phyloP scores from a whole-genome alignment of 1,140 invertebrate species.

The Campoletis sonorensis region DNA sequence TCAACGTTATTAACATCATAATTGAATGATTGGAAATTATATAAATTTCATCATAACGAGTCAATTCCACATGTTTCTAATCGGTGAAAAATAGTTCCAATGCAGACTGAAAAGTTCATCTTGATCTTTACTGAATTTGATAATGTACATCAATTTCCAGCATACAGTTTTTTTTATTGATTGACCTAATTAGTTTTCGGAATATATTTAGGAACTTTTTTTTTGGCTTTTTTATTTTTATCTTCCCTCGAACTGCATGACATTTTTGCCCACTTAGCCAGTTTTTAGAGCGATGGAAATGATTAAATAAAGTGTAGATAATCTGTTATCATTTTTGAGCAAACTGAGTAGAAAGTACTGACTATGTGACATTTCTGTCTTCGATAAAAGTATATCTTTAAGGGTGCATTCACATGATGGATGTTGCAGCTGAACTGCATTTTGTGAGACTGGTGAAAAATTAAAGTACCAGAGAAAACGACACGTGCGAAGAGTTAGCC shows the following conservation, averaged over 20 bases:
- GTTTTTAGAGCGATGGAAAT: conserved; percentile 22
- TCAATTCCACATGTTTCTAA: not conserved
- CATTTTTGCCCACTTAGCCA: not conserved
- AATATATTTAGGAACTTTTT: too few species aligned
- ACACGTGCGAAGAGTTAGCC: conserved; percentile 24
- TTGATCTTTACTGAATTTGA: too few species aligned
- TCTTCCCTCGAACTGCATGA: not conserved
- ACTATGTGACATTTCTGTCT: not conserved
- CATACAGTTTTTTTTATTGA: too few species aligned
- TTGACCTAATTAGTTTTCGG: too few species aligned
- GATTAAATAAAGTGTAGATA: not conserved
- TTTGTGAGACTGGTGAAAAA: not conserved
- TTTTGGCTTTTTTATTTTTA: not conserved
- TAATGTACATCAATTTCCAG: too few species aligned
- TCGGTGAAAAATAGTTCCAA: not conserved
- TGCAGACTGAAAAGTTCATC: too few species aligned
- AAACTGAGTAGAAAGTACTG: not conserved
- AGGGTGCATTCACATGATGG: not conserved
- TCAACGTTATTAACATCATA: not conserved
- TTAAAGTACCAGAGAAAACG: conserved; percentile 26
- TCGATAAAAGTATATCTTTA: not conserved
- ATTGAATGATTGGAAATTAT: not conserved
- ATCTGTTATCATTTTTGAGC: conserved; percentile 5
- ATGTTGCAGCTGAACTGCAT: not conserved
- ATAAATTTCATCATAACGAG: not conserved